Evolutionary conservation across 1,140 invertebrate genomes (phyloP).

Genomic region (Diabrotica undecimpunctata): DNA sequence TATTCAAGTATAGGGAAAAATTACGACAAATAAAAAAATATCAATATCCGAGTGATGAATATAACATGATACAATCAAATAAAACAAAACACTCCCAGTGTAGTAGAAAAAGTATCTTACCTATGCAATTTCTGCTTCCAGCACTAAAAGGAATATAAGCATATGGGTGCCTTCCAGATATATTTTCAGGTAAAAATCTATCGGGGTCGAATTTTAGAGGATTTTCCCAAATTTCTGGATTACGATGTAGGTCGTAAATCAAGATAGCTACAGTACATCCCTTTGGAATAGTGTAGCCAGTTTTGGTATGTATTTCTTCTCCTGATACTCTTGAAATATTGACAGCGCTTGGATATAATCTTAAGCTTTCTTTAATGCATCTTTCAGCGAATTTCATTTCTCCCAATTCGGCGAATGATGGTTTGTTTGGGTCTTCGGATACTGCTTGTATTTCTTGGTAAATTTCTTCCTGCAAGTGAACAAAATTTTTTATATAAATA

Average conservation of each 20-base stretch:
- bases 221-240: conserved; percentile 53
- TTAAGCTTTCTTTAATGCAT: conserved; percentile 62
- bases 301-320: conserved; percentile 50
- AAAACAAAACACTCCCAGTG: too few relatives aligned
- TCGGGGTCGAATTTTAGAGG: conserved; percentile 66
- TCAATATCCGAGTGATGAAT: too few relatives aligned
- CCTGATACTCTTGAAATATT: conserved; percentile 55
- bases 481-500: too few relatives aligned
- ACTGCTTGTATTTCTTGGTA: conserved; percentile 64
- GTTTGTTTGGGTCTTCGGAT: conserved; percentile 42
- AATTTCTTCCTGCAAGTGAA: conserved; percentile 52
- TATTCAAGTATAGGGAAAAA: too few relatives aligned
- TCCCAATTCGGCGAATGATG: conserved; percentile 60
- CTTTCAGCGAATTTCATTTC: conserved; percentile 68
- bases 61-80: too few relatives aligned
- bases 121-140: conserved; percentile 57
- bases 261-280: conserved; percentile 20
- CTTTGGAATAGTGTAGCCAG: conserved; percentile 29
- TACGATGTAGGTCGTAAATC: conserved; percentile 32
- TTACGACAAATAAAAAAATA: too few relatives aligned
- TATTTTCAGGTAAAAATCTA: conserved; percentile 59
- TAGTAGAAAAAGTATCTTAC: conserved; percentile 27
- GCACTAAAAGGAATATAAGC: conserved; percentile 52
- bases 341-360: conserved; percentile 67
- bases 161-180: conserved; percentile 49